Conservation (phyloP, 2,888 invertebrate species). For the Chironomus tentans region DNA sequence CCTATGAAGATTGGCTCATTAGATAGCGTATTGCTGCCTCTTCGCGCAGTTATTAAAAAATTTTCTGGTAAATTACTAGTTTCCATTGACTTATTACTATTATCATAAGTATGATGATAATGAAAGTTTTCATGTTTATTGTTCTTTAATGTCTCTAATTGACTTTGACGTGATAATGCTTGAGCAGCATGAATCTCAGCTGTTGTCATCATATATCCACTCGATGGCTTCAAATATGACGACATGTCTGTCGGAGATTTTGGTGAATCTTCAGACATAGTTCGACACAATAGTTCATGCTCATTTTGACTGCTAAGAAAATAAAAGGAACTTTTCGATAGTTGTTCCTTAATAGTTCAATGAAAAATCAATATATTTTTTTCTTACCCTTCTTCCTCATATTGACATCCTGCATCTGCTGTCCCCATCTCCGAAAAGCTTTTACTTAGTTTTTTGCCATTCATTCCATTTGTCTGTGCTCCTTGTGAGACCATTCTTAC, state of each 20-base stretch:
- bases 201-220: slow-evolving; percentile 32
- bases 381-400: slow-evolving; percentile 24
- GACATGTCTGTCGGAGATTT: slow-evolving; percentile 44
- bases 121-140: background rate
- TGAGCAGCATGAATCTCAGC: slow-evolving; percentile 34
- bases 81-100: background rate
- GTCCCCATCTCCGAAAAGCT: slow-evolving; percentile 71
- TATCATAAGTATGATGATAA: background rate
- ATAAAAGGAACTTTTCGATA: background rate
- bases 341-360: background rate
- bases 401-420: slow-evolving; percentile 32
- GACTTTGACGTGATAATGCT: slow-evolving; percentile 30
- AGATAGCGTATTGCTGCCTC: slow-evolving; percentile 12
- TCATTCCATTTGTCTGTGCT: slow-evolving; percentile 78
- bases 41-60: slow-evolving; percentile 5
- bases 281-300: slow-evolving; percentile 70
- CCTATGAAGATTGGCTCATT: slow-evolving; percentile 26
- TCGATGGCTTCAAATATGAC: slow-evolving; percentile 13
- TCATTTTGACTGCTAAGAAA: slow-evolving; percentile 39
- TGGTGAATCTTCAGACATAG: slow-evolving; percentile 77
- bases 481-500: slow-evolving; percentile 85
- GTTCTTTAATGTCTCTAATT: slow-evolving; percentile 28
- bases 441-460: slow-evolving; percentile 69
- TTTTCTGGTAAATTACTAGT: slow-evolving; percentile 20
- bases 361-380: background rate